A percentile compares a stretch with the other conserved stretches of the same genome.
Evolutionary conservation across 2,888 invertebrate species (phyloP).

Genomic region (Nysson spinosus): DNA sequence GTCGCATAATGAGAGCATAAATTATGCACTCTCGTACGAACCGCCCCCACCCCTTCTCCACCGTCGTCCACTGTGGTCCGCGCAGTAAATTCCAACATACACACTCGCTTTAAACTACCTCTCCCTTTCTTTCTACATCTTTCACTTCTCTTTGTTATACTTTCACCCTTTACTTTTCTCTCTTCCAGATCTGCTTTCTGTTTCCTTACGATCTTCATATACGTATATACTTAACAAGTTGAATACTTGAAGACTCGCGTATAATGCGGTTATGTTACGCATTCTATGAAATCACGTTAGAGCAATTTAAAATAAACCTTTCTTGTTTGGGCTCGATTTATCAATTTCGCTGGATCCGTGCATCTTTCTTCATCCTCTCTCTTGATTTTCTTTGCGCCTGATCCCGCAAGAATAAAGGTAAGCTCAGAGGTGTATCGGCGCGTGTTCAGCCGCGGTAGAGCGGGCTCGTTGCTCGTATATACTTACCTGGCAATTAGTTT

Average conservation of each 20-base stretch:
- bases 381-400: conserved; percentile 6
- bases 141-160: neutral
- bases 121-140: neutral
- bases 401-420: neutral
- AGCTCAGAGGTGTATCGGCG: conserved; percentile 46
- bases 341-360: conserved; percentile 7
- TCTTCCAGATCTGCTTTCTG: conserved; percentile 3
- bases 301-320: no score
- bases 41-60: conserved; percentile 28
- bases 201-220: no score
- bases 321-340: no score
- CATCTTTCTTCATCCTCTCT: conserved; percentile 35
- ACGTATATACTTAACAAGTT: no score
- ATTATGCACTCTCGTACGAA: conserved; percentile 61
- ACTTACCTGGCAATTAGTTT: conserved; percentile 76
- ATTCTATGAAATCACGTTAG: no score
- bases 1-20: conserved; percentile 68
- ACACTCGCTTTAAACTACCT: conserved; percentile 17
- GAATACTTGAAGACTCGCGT: no score
- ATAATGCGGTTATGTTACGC: no score
- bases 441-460: conserved; percentile 56
- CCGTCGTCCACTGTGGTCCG: conserved; percentile 13
- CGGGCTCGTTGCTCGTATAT: conserved; percentile 64
- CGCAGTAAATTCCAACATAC: conserved; percentile 53
- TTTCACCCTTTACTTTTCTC: neutral